phyloP scores from a whole-genome alignment of 1,140 invertebrate genomes.

The Pseudomyrmex dendroicus region DNA sequence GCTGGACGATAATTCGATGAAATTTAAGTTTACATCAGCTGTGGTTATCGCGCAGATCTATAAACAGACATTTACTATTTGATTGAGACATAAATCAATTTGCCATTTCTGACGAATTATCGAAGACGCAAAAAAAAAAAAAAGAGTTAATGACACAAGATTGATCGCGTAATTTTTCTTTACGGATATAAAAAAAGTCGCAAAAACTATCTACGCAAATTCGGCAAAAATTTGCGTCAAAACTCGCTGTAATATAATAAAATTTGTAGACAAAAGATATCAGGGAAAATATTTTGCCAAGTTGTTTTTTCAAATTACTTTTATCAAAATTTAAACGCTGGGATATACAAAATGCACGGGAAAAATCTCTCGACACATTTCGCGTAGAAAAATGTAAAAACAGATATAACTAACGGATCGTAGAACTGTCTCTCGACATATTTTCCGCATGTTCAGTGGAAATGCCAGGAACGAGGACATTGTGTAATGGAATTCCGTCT shows the following conservation, averaged over 20 bases:
- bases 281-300: neutral
- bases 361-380: neutral
- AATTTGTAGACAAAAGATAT: neutral
- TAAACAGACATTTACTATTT: neutral
- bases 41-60: neutral
- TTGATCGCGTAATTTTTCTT: neutral
- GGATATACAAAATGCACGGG: neutral
- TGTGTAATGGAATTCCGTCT: conserved; percentile 27
- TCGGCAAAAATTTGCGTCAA: neutral
- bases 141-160: neutral
- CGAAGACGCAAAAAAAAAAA: no score
- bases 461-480: neutral
- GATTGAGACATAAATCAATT: no score
- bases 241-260: neutral
- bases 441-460: neutral
- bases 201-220: neutral
- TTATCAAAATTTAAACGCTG: conserved; percentile 13
- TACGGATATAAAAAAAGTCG: neutral
- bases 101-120: no score
- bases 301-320: conserved; percentile 1
- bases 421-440: neutral
- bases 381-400: conserved; percentile 5
- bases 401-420: conserved; percentile 4
- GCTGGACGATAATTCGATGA: conserved; percentile 2
- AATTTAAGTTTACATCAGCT: conserved; percentile 10